Base-by-base conservation (phyloP, 2,797 vertebrate species). In the Ctenosaura bakeri region DNA sequence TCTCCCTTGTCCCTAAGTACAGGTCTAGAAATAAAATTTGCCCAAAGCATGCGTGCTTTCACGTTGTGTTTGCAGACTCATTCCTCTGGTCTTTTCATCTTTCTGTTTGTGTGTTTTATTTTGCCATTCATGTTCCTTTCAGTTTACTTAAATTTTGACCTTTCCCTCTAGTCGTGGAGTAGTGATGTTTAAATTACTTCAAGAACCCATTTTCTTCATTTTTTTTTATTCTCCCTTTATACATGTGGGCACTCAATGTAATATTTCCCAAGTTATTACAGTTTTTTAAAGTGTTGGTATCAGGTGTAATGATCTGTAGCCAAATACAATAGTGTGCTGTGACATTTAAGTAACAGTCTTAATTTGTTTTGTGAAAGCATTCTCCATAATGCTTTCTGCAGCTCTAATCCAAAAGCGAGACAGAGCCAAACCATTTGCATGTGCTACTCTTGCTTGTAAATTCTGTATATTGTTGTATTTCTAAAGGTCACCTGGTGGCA, bases 241-340 rank as follows among this genome's bases (percentile, higher is more conserved):
- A 95, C 96, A 93, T 97, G 97, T 95, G 96, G 95, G 96, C 97
- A 97, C 96, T 97, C 97, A 92, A 84, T 97, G 97, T 97, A 97
- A 98, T 98, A 98, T 98, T 98, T 98, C 98, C 98, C 98, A 98
- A 98, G 98, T 99, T 99, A 99, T 99, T 99, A 98, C 98, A 97
- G 98, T 97, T 98, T 98, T 98, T 98, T 95, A 97, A 97, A 98
- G 97, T 97, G 97, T 98, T 98, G 98, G 98, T 98, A 98, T 98
- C 98, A 97, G 97, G 98, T 98, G 98, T 99, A 99, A 99, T 99
- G 99, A 98, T 98, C 98, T 98, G 98, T 99, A 98, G 98, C 98
- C 97, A 97, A 98, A 98, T 98, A 98, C 98, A 98, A 99, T 99
- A 97, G 98, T 98, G 98, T 98, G 98, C 98, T 97, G 95, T 99